Percentiles rank a stretch among this genome's conserved stretches.
These are phyloP conservation scores for Drosophila fuyamai DNA, from an alignment of 1,140 invertebrate species.

Conservation along the genomic window DNA sequence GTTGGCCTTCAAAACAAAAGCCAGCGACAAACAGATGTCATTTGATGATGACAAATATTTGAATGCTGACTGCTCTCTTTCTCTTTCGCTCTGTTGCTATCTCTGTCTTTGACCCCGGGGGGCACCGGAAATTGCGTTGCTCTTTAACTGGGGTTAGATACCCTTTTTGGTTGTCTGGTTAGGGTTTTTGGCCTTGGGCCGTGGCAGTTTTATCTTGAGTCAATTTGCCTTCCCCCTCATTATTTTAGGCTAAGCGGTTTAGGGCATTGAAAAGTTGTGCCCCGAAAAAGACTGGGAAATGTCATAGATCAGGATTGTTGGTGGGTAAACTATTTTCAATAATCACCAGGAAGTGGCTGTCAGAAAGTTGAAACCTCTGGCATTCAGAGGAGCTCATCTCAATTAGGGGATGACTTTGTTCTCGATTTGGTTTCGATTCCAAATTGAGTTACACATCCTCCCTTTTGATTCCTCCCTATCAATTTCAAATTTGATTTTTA, in stretches of 20 bases:
- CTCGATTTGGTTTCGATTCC: slow-evolving; percentile 46
- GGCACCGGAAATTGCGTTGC: slow-evolving; percentile 73
- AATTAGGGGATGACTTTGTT: slow-evolving; percentile 46
- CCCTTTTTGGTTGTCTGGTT: slow-evolving; percentile 54
- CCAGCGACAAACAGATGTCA: slow-evolving; percentile 59
- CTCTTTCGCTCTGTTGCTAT: slow-evolving; percentile 32
- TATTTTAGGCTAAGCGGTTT: slow-evolving; percentile 54
- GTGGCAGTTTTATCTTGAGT: slow-evolving; percentile 72
- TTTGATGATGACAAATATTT: slow-evolving; percentile 71
- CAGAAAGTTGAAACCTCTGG: slow-evolving; percentile 6
- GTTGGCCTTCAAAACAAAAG: slow-evolving; percentile 52
- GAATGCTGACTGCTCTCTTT: slow-evolving; percentile 38
- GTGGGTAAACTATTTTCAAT: slow-evolving; percentile 32
- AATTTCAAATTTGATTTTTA: slow-evolving; percentile 74
- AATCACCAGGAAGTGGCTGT: slow-evolving; percentile 58
- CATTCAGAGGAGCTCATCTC: slow-evolving; percentile 9
- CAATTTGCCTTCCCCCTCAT: slow-evolving; percentile 63
- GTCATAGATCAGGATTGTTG: slow-evolving; percentile 46
- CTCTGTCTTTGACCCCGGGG: slow-evolving; percentile 1
- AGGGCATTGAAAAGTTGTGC: slow-evolving; percentile 31
- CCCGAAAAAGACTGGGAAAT: slow-evolving; percentile 7
- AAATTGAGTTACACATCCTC: slow-evolving; percentile 50
- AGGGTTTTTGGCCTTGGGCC: slow-evolving; percentile 35
- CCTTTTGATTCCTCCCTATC: slow-evolving; percentile 7
- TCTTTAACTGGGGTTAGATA: slow-evolving; percentile 57